Conservation (phyloP, 2,113 vertebrate genomes). For the Alosa alosa region DNA sequence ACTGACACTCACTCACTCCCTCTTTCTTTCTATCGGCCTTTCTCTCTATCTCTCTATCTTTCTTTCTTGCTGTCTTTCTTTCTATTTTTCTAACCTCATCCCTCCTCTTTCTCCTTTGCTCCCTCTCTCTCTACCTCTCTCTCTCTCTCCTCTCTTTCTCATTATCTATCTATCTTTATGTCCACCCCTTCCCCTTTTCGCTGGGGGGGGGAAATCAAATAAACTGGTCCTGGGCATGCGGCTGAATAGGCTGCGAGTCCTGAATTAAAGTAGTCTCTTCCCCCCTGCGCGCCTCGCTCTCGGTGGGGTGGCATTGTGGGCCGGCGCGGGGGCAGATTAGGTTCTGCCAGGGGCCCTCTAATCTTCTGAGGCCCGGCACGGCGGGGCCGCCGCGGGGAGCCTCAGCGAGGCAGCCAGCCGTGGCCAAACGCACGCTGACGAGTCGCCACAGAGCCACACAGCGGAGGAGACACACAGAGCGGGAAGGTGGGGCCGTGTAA, state of each 20-base stretch:
- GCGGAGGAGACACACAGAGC: slow-evolving; percentile 30
- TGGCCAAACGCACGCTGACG: slow-evolving; percentile 64
- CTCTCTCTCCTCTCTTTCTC: background rate
- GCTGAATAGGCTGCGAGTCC: slow-evolving; percentile 52
- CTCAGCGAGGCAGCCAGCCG: slow-evolving; percentile 68
- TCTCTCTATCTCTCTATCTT: background rate
- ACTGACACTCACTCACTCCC: background rate
- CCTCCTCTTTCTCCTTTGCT: background rate
- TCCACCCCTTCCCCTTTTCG: background rate
- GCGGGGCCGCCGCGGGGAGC: slow-evolving; percentile 67
- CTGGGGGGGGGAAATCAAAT: slow-evolving; percentile 27
- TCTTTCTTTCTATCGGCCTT: no score
- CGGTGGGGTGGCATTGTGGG: slow-evolving; percentile 63
- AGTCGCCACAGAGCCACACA: no score
- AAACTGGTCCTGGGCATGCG: background rate
- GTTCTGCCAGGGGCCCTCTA: slow-evolving; percentile 64
- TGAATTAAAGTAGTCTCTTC: slow-evolving; percentile 58
- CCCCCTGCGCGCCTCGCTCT: slow-evolving; percentile 48
- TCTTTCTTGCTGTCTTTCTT: background rate
- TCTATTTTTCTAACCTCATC: background rate
- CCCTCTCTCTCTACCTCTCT: background rate
- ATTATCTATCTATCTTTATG: background rate
- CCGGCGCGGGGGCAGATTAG: slow-evolving; percentile 73
- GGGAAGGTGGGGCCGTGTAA: slow-evolving; percentile 53
- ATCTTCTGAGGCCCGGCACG: slow-evolving; percentile 70